phyloP scores from a whole-genome alignment of 2,113 vertebrate genomes.

The Nycticryphes semicollaris region DNA sequence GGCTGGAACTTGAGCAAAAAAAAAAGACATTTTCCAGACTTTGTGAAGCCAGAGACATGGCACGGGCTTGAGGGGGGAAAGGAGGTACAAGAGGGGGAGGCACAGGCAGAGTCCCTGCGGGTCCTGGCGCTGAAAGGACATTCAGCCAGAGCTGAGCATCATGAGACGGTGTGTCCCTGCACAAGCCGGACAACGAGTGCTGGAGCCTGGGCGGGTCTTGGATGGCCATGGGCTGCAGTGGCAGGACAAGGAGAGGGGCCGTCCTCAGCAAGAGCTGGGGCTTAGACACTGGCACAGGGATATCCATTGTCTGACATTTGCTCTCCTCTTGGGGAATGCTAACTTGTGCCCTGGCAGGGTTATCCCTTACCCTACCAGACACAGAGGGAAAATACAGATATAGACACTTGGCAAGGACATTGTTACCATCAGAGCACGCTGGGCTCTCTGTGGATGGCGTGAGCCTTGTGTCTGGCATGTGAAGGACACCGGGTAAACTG shows the following conservation, averaged over 20 bases:
- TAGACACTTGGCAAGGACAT: not conserved
- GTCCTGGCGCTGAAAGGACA: not conserved
- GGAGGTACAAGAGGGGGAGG: not conserved
- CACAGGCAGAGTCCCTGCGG: not conserved
- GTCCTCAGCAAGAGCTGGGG: not conserved
- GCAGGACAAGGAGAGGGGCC: not conserved
- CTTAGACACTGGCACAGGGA: no score
- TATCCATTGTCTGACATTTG: accelerated
- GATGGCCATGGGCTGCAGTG: not conserved
- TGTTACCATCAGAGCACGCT: not conserved
- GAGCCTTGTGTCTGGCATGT: not conserved
- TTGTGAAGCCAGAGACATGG: not conserved
- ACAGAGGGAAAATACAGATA: not conserved
- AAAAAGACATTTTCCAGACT: not conserved
- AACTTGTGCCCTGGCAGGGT: accelerated
- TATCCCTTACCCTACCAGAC: not conserved
- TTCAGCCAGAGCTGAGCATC: not conserved
- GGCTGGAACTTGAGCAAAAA: not conserved
- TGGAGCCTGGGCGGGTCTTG: accelerated
- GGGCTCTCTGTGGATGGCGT: not conserved
- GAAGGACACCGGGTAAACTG: not conserved
- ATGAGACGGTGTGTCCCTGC: not conserved
- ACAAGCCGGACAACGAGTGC: not conserved
- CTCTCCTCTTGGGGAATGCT: not conserved
- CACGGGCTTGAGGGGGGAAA: not conserved